A percentile compares a stretch with the other conserved stretches of the same genome.
Conservation (phyloP, 2,888 invertebrate species). For the Isoperla grammatica region DNA sequence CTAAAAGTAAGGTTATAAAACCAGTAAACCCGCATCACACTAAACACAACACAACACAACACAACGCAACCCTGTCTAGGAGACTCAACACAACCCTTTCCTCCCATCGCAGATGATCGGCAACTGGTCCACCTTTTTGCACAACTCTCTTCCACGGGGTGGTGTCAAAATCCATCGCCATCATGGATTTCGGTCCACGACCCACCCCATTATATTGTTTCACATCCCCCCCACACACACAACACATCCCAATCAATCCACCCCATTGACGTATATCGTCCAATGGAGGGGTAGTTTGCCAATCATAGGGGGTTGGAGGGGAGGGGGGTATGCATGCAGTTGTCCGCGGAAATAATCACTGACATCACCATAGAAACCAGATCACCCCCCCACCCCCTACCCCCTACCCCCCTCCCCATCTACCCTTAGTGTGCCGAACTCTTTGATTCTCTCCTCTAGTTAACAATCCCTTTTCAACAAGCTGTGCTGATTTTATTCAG, state of each 20-base stretch:
- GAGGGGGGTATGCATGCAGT: background rate
- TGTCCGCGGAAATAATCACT: constrained; percentile 21
- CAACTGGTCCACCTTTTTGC: no score
- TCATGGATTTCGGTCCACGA: background rate
- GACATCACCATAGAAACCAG: constrained; percentile 22
- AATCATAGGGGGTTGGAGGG: constrained; percentile 20
- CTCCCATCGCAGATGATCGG: no score
- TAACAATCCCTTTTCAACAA: background rate
- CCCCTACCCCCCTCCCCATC: constrained; percentile 10
- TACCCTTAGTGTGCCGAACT: constrained; percentile 4
- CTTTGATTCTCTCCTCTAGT: background rate
- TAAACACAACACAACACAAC: no score
- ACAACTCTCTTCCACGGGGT: no score
- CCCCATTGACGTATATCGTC: constrained; percentile 22
- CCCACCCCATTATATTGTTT: constrained; percentile 2
- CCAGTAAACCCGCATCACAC: no score
- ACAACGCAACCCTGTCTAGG: no score
- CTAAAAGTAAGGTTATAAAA: no score
- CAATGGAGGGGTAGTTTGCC: constrained; percentile 23
- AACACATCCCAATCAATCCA: constrained; percentile 16
- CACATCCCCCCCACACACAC: background rate
- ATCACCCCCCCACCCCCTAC: constrained; percentile 7
- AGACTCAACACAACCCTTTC: no score
- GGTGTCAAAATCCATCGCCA: constrained; percentile 3
- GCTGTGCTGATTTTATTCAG: background rate